Percentiles rank a stretch among this genome's conserved stretches.
Conservation (phyloP, 30 jellyfish, hydroid and myxozoan genomes). For the Aurelia coerulea region DNA sequence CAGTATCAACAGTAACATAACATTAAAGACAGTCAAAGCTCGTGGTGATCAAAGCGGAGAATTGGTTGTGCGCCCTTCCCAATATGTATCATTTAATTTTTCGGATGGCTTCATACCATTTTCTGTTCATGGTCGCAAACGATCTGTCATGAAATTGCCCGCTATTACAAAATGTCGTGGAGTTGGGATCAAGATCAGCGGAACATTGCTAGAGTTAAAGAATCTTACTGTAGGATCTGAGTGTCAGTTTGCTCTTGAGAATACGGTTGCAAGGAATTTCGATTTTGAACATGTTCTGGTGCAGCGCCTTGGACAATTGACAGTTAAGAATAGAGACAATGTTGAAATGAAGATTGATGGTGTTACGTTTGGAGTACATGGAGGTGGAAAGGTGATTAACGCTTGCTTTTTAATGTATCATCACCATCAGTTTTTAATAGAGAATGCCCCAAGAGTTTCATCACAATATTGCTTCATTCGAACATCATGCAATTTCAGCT, state of each 20-base stretch:
- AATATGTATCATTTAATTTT: conserved; percentile 35
- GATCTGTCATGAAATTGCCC: conserved; percentile 42
- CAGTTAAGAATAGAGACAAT: conserved; percentile 31
- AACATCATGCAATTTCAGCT: too few relatives aligned
- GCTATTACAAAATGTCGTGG: conserved; percentile 63
- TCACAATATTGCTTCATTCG: too few relatives aligned
- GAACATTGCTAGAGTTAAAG: conserved; percentile 22
- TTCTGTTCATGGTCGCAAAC: conserved; percentile 51
- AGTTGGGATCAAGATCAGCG: conserved; percentile 45
- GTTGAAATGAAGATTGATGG: conserved; percentile 54
- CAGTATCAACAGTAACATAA: conserved; percentile 50
- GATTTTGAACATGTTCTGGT: conserved; percentile 51
- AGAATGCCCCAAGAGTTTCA: too few relatives aligned
- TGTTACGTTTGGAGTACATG: conserved; percentile 45
- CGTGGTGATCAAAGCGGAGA: conserved; percentile 71
- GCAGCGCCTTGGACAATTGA: conserved; percentile 55
- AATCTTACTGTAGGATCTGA: conserved; percentile 60
- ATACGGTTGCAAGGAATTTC: conserved; percentile 33
- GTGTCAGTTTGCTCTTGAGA: conserved; percentile 37
- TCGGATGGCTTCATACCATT: conserved; percentile 76
- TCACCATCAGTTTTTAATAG: neutral
- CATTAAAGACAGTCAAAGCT: conserved; percentile 38
- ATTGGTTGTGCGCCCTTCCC: conserved; percentile 46
- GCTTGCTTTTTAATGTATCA: neutral
- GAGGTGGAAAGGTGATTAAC: conserved; percentile 68